Evolutionary conservation across 2,888 invertebrate genomes (phyloP).

Genomic region (Drosophila koepferae): DNA sequence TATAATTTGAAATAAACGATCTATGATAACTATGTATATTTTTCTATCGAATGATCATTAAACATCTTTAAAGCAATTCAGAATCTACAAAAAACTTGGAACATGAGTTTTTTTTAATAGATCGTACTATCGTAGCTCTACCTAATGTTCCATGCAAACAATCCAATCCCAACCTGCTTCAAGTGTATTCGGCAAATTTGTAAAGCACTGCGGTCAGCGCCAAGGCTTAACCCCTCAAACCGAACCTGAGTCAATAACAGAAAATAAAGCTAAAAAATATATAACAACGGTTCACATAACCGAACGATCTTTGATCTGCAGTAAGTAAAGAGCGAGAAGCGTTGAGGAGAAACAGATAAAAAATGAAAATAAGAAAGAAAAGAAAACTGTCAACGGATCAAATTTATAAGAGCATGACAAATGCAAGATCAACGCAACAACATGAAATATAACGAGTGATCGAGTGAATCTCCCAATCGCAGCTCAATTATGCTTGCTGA

Average conservation of each 20-base stretch:
- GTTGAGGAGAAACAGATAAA: conserved; percentile 2
- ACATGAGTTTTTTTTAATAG: too few species aligned
- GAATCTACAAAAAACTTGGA: too few species aligned
- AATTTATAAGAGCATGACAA: conserved; percentile 68
- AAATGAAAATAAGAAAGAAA: background rate
- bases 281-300: conserved; percentile 37
- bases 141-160: too few species aligned
- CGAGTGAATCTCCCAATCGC: conserved; percentile 33
- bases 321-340: conserved; percentile 11
- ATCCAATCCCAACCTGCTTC: too few species aligned
- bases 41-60: too few species aligned
- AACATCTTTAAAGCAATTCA: too few species aligned
- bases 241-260: conserved; percentile 32
- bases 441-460: conserved; percentile 23
- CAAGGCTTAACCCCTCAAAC: conserved; percentile 64
- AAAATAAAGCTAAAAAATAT: conserved; percentile 20
- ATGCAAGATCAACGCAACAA: conserved; percentile 57
- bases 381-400: conserved; percentile 79
- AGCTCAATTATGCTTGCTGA: conserved; percentile 50
- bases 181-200: conserved; percentile 32
- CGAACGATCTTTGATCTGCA: conserved; percentile 82
- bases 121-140: too few species aligned
- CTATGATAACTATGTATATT: background rate
- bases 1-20: background rate
- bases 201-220: conserved; percentile 57